Conservation (phyloP, 2,888 invertebrate genomes). For the Pterobdella sp. region DNA sequence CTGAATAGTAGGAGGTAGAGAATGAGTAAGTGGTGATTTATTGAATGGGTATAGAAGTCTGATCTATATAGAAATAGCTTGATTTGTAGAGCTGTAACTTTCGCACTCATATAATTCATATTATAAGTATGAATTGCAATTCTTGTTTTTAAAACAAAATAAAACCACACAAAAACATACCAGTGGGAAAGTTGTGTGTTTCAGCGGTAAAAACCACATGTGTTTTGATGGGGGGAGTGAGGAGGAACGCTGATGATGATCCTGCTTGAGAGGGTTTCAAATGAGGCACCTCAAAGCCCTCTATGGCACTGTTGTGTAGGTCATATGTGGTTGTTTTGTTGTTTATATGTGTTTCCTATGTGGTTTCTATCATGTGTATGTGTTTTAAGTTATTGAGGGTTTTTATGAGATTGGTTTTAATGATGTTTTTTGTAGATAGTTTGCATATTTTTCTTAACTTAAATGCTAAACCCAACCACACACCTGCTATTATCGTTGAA, state of each 20-base stretch:
- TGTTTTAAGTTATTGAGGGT: too few species aligned
- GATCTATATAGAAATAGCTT: not conserved
- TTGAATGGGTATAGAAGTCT: not conserved
- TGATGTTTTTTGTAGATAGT: too few species aligned
- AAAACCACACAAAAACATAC: constrained; percentile 46
- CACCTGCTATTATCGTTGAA: constrained; percentile 93
- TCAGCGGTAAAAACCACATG: constrained; percentile 96
- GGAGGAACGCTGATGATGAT: constrained; percentile 57
- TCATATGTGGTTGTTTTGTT: too few species aligned
- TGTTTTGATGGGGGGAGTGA: constrained; percentile 57
- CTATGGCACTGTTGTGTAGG: constrained; percentile 69
- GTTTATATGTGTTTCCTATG: too few species aligned
- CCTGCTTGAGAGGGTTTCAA: constrained; percentile 65
- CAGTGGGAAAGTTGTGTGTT: constrained; percentile 82
- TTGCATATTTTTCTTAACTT: too few species aligned
- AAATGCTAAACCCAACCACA: not conserved
- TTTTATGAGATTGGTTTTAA: too few species aligned
- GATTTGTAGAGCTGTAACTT: not conserved
- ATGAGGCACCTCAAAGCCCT: constrained; percentile 67
- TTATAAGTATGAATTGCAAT: not conserved
- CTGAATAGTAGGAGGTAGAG: too few species aligned
- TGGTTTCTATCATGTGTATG: too few species aligned
- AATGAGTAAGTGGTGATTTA: not conserved
- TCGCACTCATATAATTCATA: not conserved
- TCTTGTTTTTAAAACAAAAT: not conserved